A percentile compares a stretch with the other conserved stretches of the same genome.
phyloP scores from a whole-genome alignment of 2,888 invertebrate species.

The Acrocyrtus sp. region DNA sequence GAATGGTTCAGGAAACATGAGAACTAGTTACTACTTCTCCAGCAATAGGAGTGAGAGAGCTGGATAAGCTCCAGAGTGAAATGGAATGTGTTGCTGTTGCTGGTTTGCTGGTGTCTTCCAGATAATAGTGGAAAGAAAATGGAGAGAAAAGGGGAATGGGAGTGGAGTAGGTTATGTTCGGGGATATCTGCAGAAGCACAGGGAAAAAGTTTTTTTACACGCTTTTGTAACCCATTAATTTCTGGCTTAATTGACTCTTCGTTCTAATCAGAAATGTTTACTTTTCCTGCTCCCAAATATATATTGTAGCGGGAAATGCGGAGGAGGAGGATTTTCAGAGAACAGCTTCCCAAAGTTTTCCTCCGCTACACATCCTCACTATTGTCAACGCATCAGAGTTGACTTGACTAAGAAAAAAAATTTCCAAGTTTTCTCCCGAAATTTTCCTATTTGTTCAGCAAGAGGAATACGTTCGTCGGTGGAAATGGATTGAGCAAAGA shows the following conservation, averaged over 20 bases:
- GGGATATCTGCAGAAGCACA: not conserved
- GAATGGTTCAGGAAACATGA: no score
- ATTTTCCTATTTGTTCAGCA: not conserved
- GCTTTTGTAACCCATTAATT: conserved; percentile 55
- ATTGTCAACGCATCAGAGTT: conserved; percentile 39
- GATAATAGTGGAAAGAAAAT: not conserved
- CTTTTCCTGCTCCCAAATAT: conserved; percentile 56
- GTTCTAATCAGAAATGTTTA: conserved; percentile 61
- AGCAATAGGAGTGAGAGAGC: no score
- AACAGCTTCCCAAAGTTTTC: conserved; percentile 43
- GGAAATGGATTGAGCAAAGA: not conserved
- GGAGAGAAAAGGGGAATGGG: conserved; percentile 7
- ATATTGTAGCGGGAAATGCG: no score
- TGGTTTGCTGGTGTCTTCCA: not conserved
- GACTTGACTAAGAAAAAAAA: conserved; percentile 3
- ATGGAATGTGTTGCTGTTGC: not conserved
- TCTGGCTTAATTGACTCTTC: conserved; percentile 60
- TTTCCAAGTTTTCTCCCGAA: not conserved
- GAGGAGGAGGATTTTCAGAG: no score
- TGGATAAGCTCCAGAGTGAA: no score
- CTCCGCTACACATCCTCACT: conserved; percentile 23
- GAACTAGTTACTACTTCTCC: no score
- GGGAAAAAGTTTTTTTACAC: conserved; percentile 28
- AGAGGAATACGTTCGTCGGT: not conserved
- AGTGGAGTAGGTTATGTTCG: no score